Evolutionary conservation across 2,113 vertebrate genomes (phyloP).

Genomic region (Ginglymostoma cirratum): DNA sequence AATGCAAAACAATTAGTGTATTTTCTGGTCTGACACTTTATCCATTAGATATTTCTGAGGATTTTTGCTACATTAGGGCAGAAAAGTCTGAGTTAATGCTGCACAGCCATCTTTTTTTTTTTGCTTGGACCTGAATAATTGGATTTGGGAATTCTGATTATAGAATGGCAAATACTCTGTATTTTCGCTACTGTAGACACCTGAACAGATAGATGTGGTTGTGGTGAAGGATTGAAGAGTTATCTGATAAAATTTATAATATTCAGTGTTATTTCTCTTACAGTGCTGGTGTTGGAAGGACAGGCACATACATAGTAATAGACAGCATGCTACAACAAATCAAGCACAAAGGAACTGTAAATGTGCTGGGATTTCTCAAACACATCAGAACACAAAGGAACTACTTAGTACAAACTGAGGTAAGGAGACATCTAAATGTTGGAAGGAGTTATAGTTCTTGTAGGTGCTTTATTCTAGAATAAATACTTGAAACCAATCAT

Average conservation of each 20-base stretch:
- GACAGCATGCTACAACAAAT: slow-evolving; percentile 96
- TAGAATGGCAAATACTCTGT: not conserved
- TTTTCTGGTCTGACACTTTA: not conserved
- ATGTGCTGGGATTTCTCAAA: slow-evolving; percentile 84
- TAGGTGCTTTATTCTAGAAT: not conserved
- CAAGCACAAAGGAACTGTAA: slow-evolving; percentile 70
- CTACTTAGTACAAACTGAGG: slow-evolving; percentile 94
- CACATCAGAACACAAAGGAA: slow-evolving; percentile 92
- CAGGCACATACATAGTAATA: slow-evolving; percentile 87
- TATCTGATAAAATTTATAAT: not conserved
- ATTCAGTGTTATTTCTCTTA: slow-evolving; percentile 40
- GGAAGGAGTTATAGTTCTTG: not conserved
- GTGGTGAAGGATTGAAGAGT: not conserved
- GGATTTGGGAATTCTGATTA: not conserved
- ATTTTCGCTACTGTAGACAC: not conserved
- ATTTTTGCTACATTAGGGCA: not conserved
- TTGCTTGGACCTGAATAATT: not conserved
- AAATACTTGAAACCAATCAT: not conserved
- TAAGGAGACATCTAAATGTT: slow-evolving; percentile 48
- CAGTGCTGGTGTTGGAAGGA: slow-evolving; percentile 89
- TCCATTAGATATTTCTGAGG: not conserved
- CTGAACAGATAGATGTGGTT: not conserved
- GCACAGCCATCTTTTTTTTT: not conserved
- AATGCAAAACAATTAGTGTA: not conserved
- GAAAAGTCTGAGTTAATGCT: not conserved